Evolutionary conservation across 1,140 invertebrate genomes (phyloP).

Genomic region (Aphelenchoides besseyi): DNA sequence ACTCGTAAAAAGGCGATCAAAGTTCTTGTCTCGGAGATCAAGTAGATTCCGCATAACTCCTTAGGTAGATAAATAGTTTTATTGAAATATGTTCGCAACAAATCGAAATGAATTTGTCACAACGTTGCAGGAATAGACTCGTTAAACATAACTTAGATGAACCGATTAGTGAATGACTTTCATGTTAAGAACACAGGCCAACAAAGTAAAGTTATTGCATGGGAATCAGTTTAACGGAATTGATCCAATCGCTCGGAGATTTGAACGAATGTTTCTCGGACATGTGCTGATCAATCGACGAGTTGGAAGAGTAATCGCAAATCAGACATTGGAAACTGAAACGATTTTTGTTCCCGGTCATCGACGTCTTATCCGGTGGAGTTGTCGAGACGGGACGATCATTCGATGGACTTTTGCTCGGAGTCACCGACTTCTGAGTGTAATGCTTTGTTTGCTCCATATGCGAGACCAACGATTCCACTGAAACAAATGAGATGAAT

Average conservation of each 20-base stretch:
- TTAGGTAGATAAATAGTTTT: too few relatives aligned
- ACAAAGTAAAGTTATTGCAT: neutral
- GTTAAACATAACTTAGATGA: too few relatives aligned
- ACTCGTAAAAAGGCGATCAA: too few relatives aligned
- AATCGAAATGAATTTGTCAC: too few relatives aligned
- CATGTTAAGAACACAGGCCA: neutral
- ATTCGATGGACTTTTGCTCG: neutral
- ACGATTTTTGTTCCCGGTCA: too few relatives aligned
- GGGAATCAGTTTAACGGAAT: neutral
- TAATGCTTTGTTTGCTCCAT: neutral
- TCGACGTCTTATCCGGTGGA: too few relatives aligned
- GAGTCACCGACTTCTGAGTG: neutral
- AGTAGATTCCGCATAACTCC: too few relatives aligned
- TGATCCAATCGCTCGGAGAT: neutral
- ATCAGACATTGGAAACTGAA: neutral
- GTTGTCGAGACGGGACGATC: too few relatives aligned
- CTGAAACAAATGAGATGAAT: neutral
- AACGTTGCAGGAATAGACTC: too few relatives aligned
- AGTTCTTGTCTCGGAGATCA: too few relatives aligned
- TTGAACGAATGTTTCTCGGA: neutral
- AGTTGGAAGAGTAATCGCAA: neutral
- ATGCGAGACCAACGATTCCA: neutral
- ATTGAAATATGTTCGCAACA: too few relatives aligned
- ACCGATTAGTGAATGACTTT: too few relatives aligned
- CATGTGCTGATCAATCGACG: neutral